phyloP scores from a whole-genome alignment of 2,797 vertebrate species.

The Oryzias dopingdopingensis region DNA sequence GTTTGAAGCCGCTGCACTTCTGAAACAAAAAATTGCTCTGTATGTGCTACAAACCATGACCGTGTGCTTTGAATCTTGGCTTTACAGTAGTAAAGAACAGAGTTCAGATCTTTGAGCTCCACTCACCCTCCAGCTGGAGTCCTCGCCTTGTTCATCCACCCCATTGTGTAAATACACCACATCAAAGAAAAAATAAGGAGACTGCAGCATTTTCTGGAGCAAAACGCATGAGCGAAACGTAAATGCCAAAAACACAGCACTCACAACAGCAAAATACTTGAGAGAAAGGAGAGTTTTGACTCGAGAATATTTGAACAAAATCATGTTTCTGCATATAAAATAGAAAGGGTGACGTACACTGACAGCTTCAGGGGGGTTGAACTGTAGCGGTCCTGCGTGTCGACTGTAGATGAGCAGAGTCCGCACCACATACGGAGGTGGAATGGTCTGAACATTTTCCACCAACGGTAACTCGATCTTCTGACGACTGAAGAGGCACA shows the following conservation, averaged over 20 bases:
- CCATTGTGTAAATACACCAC: slow-evolving; percentile 93
- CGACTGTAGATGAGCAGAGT: slow-evolving; percentile 90
- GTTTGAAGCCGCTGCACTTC: no score
- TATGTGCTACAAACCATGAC: no score
- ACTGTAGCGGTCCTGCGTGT: slow-evolving; percentile 84
- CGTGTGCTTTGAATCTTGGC: no score
- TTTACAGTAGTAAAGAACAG: no score
- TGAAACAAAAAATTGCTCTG: no score
- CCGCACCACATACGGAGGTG: slow-evolving; percentile 89
- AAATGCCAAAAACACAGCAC: not conserved
- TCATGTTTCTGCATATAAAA: not conserved
- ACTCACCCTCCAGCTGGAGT: slow-evolving; percentile 88
- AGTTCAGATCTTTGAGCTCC: not conserved
- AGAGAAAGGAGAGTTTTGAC: not conserved
- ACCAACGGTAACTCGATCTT: slow-evolving; percentile 90
- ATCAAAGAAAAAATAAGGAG: slow-evolving; percentile 95
- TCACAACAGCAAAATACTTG: not conserved
- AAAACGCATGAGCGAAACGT: slow-evolving; percentile 10
- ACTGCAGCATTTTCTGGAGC: slow-evolving; percentile 91
- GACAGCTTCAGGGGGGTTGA: slow-evolving; percentile 84
- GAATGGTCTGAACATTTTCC: slow-evolving; percentile 91
- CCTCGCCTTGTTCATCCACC: slow-evolving; percentile 85
- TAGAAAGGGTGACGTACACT: slow-evolving; percentile 70
- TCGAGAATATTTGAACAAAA: not conserved
- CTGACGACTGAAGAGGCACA: slow-evolving; percentile 77